phyloP scores from a whole-genome alignment of 2,113 vertebrate genomes.

The Copsychus sechellarum region DNA sequence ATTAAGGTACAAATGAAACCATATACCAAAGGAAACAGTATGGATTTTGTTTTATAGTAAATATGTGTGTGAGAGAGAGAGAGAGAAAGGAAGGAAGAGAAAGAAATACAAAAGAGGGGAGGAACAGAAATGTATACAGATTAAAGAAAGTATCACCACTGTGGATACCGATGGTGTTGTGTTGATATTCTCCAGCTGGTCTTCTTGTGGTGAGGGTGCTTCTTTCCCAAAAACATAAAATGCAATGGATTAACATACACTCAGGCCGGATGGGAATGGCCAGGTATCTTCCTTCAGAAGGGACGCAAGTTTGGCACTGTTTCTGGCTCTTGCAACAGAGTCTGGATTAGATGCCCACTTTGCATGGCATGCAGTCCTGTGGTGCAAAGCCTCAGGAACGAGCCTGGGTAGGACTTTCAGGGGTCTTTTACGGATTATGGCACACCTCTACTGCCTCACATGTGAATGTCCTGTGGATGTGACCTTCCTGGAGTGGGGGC shows the following conservation, averaged over 20 bases:
- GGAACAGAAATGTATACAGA: not conserved
- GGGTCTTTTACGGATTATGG: rapidly evolving
- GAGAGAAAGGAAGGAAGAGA: no score
- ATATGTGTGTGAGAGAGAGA: not conserved
- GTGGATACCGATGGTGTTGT: rapidly evolving
- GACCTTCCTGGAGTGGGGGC: rapidly evolving
- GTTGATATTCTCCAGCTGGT: not conserved
- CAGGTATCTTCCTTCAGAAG: rapidly evolving
- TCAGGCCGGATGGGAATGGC: not conserved
- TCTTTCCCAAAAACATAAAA: not conserved
- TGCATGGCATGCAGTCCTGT: rapidly evolving
- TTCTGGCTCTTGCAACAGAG: not conserved
- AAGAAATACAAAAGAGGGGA: no score
- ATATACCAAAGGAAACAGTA: not conserved
- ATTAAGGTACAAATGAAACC: not conserved
- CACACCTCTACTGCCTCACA: not conserved
- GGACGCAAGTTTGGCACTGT: no score
- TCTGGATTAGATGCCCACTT: not conserved
- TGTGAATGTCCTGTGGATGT: rapidly evolving
- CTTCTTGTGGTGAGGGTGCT: not conserved
- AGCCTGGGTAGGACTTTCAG: no score
- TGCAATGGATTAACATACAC: not conserved
- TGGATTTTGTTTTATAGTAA: not conserved
- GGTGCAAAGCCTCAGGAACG: not conserved
- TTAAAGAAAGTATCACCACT: not conserved